A percentile compares a stretch with the other conserved stretches of the same genome.
phyloP scores from a whole-genome alignment of 1,140 invertebrate genomes.

The Mactra quadrangularis region DNA sequence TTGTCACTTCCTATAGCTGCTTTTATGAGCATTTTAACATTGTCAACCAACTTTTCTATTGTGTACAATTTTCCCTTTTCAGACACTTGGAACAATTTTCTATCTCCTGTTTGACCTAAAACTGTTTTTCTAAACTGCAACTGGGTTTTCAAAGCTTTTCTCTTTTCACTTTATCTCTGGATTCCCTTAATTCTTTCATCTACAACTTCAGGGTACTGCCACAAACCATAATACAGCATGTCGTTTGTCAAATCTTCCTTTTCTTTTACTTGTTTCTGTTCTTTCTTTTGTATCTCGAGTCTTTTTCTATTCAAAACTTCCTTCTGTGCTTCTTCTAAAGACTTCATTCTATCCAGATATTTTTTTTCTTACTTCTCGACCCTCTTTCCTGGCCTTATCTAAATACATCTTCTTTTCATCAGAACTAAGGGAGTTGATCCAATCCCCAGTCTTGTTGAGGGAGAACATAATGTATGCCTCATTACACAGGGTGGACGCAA shows the following conservation, averaged over 20 bases:
- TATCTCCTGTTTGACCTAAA: conserved; percentile 12
- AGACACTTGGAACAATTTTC: not conserved
- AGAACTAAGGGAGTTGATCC: not conserved
- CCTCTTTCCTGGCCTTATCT: conserved; percentile 7
- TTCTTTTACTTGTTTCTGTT: conserved; percentile 5
- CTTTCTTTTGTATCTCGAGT: conserved; percentile 27
- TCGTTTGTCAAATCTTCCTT: conserved; percentile 45
- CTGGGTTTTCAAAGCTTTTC: conserved; percentile 54
- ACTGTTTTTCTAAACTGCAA: conserved; percentile 50
- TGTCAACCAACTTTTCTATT: conserved; percentile 16
- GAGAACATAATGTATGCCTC: conserved; percentile 55
- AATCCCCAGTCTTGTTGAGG: conserved; percentile 45
- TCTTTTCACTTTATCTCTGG: conserved; percentile 7
- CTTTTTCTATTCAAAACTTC: conserved; percentile 30
- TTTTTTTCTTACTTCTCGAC: conserved; percentile 11
- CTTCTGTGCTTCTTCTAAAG: not conserved
- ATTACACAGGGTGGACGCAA: conserved; percentile 11
- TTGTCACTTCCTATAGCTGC: not conserved
- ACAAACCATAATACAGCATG: conserved; percentile 56
- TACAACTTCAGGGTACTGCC: conserved; percentile 45
- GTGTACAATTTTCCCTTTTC: not conserved
- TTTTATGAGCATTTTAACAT: conserved; percentile 34
- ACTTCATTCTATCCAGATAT: conserved; percentile 15
- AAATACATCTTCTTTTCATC: conserved; percentile 8
- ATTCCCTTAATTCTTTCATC: not conserved